phyloP scores from a whole-genome alignment of 2,888 invertebrate species.

The Metallyticus violacea region DNA sequence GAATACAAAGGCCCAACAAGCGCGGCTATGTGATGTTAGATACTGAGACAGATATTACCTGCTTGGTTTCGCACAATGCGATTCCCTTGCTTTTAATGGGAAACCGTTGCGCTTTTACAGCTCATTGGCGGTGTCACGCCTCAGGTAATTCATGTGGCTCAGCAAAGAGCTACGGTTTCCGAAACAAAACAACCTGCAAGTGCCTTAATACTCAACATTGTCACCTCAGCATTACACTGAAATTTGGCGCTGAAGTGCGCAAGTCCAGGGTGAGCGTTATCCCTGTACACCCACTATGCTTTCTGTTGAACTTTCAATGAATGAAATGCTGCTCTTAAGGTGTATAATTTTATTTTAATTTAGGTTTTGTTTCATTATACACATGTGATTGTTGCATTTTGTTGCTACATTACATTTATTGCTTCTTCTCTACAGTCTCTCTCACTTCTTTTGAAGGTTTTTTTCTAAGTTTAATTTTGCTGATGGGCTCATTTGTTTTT shows the following conservation, averaged over 20 bases:
- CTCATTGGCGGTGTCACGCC: not conserved
- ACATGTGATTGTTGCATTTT: not conserved
- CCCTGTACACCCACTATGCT: no score
- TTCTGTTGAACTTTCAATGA: not conserved
- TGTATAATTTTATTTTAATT: not conserved
- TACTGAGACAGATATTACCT: not conserved
- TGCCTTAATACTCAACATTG: not conserved
- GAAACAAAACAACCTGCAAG: not conserved
- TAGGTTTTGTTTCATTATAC: not conserved
- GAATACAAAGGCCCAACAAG: no score
- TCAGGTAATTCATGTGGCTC: not conserved
- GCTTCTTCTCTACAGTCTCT: not conserved
- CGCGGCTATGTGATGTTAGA: no score
- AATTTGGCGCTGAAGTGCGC: no score
- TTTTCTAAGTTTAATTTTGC: not conserved
- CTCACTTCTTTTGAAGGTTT: not conserved
- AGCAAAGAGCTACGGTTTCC: not conserved
- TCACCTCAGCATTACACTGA: no score
- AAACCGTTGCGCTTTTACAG: not conserved
- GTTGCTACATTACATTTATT: not conserved
- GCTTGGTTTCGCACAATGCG: not conserved
- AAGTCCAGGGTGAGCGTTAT: no score
- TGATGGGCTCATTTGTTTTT: not conserved
- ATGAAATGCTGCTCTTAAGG: no score
- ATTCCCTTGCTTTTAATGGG: no score